Conservation (phyloP, 2,888 invertebrate species). For the Eristalis pertinax region DNA sequence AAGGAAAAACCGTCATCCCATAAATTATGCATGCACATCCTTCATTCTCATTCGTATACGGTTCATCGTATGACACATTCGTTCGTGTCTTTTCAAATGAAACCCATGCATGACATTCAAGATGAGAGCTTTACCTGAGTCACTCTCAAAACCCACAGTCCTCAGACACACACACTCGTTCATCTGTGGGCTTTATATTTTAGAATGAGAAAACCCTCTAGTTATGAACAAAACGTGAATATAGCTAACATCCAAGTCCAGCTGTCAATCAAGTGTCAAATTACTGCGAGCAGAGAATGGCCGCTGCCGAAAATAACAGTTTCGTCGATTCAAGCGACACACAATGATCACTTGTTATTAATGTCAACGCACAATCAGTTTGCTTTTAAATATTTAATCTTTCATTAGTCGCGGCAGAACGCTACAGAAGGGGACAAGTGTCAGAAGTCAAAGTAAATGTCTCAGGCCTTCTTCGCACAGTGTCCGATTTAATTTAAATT, state of each 20-base stretch:
- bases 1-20: not conserved
- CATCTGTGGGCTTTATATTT: not conserved
- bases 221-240: not conserved
- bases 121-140: not conserved
- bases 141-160: not conserved
- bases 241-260: not conserved
- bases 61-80: not conserved
- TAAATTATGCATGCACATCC: not conserved
- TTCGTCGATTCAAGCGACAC: not conserved
- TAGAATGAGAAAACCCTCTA: not conserved
- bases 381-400: conserved; percentile 60
- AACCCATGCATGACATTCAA: not conserved
- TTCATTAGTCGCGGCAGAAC: conserved; percentile 34
- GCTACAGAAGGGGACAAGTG: conserved; percentile 30
- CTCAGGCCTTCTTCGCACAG: not conserved
- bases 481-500: conserved; percentile 18
- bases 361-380: not conserved
- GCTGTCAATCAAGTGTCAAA: conserved; percentile 50
- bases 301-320: not conserved
- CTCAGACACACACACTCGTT: not conserved
- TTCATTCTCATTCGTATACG: not conserved
- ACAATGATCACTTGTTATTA: not conserved
- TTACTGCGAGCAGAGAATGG: conserved; percentile 2
- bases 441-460: conserved; percentile 13
- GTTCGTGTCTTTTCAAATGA: not conserved